A percentile compares a stretch with the other conserved stretches of the same genome.
Conservation (phyloP, 2,888 invertebrate genomes). For the Escarpia spicata region DNA sequence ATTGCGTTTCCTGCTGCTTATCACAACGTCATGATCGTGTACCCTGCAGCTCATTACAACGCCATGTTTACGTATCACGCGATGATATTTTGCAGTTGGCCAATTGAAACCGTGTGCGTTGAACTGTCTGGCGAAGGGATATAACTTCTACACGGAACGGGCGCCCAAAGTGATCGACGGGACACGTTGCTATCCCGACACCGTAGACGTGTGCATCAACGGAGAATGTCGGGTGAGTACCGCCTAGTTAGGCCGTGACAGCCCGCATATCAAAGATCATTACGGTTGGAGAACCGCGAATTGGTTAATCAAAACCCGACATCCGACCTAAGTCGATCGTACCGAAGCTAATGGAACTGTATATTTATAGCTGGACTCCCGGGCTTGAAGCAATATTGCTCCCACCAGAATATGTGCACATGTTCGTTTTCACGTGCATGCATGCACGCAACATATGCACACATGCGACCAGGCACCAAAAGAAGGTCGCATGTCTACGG, state of each 20-base stretch:
- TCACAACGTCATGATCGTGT: neutral
- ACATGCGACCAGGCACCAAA: neutral
- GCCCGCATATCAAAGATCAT: neutral
- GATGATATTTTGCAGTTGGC: conserved; percentile 42
- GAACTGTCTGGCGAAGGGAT: conserved; percentile 94
- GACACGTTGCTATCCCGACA: conserved; percentile 74
- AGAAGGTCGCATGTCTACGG: neutral
- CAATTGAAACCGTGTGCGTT: conserved; percentile 91
- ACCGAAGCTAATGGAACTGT: neutral
- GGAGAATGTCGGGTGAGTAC: conserved; percentile 85
- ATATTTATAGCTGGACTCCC: neutral
- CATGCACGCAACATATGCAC: neutral
- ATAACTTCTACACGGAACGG: conserved; percentile 92
- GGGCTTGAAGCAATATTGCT: neutral
- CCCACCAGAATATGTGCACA: neutral
- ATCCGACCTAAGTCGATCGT: neutral
- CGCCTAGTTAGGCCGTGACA: neutral
- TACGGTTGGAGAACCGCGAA: conserved; percentile 9
- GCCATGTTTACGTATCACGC: neutral
- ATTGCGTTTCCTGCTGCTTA: neutral
- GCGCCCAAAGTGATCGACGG: conserved; percentile 79
- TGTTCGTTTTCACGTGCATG: conserved; percentile 2
- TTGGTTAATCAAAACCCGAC: conserved; percentile 3
- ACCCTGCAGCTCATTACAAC: neutral
- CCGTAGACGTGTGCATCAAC: conserved; percentile 87